A percentile compares a stretch with the other conserved stretches of the same genome.
phyloP scores from a whole-genome alignment of 2,888 invertebrate species.

The Himalopsyche japonica region DNA sequence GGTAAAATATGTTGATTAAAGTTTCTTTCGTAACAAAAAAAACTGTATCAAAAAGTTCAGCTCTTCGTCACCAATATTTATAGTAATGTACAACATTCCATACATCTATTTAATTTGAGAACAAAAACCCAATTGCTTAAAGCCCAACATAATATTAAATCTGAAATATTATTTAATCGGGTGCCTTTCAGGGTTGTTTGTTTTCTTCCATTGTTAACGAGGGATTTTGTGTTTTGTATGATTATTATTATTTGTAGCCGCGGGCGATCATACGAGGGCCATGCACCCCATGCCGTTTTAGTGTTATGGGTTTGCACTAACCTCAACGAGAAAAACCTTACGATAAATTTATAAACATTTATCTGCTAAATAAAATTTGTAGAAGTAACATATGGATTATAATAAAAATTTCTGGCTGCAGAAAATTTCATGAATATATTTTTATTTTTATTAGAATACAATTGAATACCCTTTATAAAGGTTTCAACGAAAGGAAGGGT shows the following conservation, averaged over 20 bases:
- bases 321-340: neutral
- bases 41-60: too few relatives aligned
- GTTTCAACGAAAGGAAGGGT: too few relatives aligned
- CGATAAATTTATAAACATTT: neutral
- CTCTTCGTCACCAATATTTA: too few relatives aligned
- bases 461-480: too few relatives aligned
- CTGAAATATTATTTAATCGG: neutral
- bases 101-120: too few relatives aligned
- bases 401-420: neutral
- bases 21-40: too few relatives aligned
- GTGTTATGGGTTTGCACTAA: neutral
- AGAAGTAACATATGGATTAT: neutral
- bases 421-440: neutral
- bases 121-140: neutral
- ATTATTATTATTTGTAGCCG: neutral
- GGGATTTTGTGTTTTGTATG: neutral
- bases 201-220: neutral
- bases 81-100: too few relatives aligned
- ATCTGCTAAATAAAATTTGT: neutral
- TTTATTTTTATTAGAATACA: neutral
- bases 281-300: neutral
- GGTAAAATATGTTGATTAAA: too few relatives aligned
- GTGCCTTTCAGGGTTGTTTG: neutral
- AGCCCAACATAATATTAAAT: neutral
- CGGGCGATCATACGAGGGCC: neutral